Conservation (phyloP, 2,888 invertebrate genomes). For the Ornithoptera priamus region DNA sequence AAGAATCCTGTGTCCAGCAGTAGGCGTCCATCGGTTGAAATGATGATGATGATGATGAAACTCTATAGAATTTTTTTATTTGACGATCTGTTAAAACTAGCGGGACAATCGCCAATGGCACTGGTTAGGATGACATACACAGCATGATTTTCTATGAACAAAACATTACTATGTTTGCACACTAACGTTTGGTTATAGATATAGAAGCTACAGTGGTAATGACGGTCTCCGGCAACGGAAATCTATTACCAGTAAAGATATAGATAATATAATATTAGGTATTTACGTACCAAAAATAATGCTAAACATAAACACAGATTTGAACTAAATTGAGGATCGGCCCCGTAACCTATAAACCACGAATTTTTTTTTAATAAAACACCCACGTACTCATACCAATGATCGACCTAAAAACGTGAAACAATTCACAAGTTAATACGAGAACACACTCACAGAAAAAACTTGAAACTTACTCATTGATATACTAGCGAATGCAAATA, state of each 20-base stretch:
- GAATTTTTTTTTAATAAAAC: constrained; percentile 9
- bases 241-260: background rate
- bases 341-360: constrained; percentile 21
- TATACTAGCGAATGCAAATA: background rate
- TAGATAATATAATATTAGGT: background rate
- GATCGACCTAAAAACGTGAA: constrained; percentile 15
- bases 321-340: constrained; percentile 2
- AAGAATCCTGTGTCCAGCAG: too few species aligned
- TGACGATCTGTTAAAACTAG: too few species aligned
- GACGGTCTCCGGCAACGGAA: too few species aligned
- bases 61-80: too few species aligned
- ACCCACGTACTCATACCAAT: constrained; percentile 15
- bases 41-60: too few species aligned
- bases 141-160: too few species aligned
- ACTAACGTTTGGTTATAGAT: too few species aligned
- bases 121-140: too few species aligned
- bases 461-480: background rate
- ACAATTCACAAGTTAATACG: constrained; percentile 19
- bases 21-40: too few species aligned
- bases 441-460: background rate
- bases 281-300: constrained; percentile 1
- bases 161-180: too few species aligned
- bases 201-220: too few species aligned
- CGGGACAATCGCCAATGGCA: too few species aligned
- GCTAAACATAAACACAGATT: constrained; percentile 3